A percentile compares a stretch with the other conserved stretches of the same genome.
These are phyloP conservation scores for Oscarella lobularis DNA, from an alignment of 37 sponge, comb jelly and placozoan genomes.

Conservation along the genomic window DNA sequence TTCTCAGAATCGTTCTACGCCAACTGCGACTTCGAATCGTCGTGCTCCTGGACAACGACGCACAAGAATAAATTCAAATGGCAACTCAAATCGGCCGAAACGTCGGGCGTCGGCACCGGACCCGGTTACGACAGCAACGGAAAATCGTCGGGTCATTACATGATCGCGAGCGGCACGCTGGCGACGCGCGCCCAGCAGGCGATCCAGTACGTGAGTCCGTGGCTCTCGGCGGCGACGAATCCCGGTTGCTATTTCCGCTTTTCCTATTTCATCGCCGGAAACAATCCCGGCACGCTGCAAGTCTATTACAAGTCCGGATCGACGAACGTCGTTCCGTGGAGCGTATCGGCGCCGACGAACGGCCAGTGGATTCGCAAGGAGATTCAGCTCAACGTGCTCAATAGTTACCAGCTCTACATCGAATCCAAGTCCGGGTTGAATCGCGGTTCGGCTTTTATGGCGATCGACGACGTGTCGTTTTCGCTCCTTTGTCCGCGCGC, in stretches of 20 bases:
- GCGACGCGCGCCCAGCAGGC: not conserved
- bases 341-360: not conserved
- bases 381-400: not conserved
- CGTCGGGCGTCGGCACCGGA: not conserved
- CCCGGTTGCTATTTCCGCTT: not conserved
- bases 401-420: not conserved
- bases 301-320: not conserved
- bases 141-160: constrained; percentile 2
- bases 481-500: not conserved
- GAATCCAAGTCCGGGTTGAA: not conserved
- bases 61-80: not conserved
- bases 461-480: not conserved
- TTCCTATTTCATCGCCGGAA: not conserved
- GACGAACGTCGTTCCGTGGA: not conserved
- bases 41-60: not conserved
- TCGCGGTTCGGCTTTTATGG: not conserved
- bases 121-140: not conserved
- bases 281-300: not conserved
- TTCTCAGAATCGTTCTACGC: not conserved
- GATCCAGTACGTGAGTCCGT: not conserved
- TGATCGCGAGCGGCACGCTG: not conserved
- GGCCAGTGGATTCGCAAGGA: not conserved
- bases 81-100: not conserved
- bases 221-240: not conserved
- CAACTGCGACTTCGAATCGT: not conserved